Evolutionary conservation across 2,888 invertebrate species (phyloP).

Genomic region (Tenodera sinensis): DNA sequence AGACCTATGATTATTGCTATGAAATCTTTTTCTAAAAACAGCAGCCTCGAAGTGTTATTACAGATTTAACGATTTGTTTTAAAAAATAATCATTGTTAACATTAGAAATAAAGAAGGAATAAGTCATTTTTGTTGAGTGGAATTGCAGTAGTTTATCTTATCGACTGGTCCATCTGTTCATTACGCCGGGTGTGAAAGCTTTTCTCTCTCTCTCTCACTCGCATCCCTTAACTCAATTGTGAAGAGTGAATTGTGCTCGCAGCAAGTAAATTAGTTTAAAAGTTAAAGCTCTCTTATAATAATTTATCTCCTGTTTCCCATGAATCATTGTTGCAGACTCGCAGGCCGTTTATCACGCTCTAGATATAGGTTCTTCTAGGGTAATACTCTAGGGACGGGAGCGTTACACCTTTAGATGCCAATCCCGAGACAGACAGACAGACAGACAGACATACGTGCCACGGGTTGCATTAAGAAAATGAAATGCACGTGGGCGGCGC

Average conservation of each 20-base stretch:
- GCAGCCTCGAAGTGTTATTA: too few relatives aligned
- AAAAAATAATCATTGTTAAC: too few relatives aligned
- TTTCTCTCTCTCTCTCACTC: background rate
- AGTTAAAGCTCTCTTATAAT: background rate
- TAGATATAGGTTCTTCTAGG: background rate
- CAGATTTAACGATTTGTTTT: too few relatives aligned
- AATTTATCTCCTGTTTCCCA: background rate
- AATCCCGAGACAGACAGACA: background rate
- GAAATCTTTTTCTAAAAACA: too few relatives aligned
- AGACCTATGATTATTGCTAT: too few relatives aligned
- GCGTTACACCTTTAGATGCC: background rate
- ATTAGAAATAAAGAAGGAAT: too few relatives aligned
- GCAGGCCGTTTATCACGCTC: background rate
- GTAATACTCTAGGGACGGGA: background rate
- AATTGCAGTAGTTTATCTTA: background rate
- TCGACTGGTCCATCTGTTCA: background rate
- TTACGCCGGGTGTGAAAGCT: background rate
- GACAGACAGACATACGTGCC: background rate
- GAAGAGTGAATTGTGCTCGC: background rate
- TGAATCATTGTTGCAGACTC: background rate
- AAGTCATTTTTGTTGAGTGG: too few relatives aligned
- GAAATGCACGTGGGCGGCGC: background rate
- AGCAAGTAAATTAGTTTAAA: background rate
- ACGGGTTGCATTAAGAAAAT: background rate
- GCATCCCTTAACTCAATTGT: background rate